Conservation (phyloP, 2,113 vertebrate genomes). For the Elephas maximus region DNA sequence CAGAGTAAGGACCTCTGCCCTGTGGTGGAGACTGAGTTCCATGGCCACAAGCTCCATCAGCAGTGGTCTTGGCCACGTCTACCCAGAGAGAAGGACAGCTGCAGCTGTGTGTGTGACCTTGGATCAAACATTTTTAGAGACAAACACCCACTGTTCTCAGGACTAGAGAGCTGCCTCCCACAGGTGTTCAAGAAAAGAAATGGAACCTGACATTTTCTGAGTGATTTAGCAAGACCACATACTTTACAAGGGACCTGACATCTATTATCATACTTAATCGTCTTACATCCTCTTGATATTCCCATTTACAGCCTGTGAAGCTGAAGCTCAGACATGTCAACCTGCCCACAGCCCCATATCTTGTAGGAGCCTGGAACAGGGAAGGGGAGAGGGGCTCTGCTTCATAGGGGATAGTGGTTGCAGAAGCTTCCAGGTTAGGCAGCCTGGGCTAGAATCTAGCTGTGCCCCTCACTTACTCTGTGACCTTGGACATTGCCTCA, state of each 20-base stretch:
- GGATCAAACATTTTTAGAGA: background rate
- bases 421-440: background rate
- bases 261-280: background rate
- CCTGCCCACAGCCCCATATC: fast-evolving
- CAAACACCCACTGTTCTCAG: fast-evolving
- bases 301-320: background rate
- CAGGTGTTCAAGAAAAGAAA: background rate
- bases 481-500: fast-evolving
- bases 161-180: background rate
- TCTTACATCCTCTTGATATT: background rate
- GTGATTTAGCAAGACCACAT: background rate
- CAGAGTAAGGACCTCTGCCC: fast-evolving
- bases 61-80: fast-evolving
- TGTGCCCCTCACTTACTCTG: background rate
- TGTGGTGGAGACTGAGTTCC: fast-evolving
- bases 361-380: background rate
- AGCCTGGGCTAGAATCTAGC: background rate
- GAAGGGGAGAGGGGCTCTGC: background rate
- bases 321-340: background rate
- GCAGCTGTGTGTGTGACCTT: background rate
- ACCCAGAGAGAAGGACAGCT: background rate
- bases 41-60: fast-evolving
- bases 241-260: background rate
- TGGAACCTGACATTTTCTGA: background rate
- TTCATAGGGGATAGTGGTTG: background rate